Evolutionary conservation across 2,797 vertebrate species (phyloP), one percentile per base, ranked within the genome.

Genomic region (Epinephelus malabaricus): DNA sequence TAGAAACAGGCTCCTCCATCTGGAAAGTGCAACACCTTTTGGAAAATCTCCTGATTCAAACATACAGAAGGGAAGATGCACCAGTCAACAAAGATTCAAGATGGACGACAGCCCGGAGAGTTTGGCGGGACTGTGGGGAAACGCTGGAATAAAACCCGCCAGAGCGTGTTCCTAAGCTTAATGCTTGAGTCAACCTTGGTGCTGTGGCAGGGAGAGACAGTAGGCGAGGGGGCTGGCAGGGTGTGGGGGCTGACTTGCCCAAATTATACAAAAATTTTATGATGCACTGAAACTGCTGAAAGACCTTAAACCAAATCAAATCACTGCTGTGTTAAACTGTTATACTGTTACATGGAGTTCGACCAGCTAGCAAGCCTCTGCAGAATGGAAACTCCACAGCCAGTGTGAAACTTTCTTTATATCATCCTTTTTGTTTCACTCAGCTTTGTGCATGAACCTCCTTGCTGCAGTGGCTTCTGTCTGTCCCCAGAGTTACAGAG

Each of bases 61-160:
- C 59, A 60, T 43, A 72, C 18, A 63, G 30, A 49, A 38, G 0
- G 50, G 19, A 72, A 63, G 70, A 81, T 53, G 25, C 40, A 55
- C 18, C 30, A 69, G 38, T 23, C 55, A 59, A 73, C 30, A 58
- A 25, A 45, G 67, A 51, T 51, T 21, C 14, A 56, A 62, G 65
- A 74, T 53, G 21, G 66, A 69, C 1, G 61, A 49, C 45, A 47
- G 69, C 61, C 69, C 5, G 3, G 53, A 67, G 69, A 61, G 51
- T 40, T 66, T 64, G 66, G 72, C 11, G 9, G 64, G 61, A 51
- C 54, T 60, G 8, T 61, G 58, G 65, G 47, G 71, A 30, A 54
- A 62, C 8, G 61, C 23, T 61, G 69, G 67, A 23, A 58, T 73
- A 65, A 75, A 83, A 79, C 56, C 65, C 34, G 62, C 69, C 72